phyloP scores from a whole-genome alignment of 2,113 vertebrate species.

The Cavia aperea region DNA sequence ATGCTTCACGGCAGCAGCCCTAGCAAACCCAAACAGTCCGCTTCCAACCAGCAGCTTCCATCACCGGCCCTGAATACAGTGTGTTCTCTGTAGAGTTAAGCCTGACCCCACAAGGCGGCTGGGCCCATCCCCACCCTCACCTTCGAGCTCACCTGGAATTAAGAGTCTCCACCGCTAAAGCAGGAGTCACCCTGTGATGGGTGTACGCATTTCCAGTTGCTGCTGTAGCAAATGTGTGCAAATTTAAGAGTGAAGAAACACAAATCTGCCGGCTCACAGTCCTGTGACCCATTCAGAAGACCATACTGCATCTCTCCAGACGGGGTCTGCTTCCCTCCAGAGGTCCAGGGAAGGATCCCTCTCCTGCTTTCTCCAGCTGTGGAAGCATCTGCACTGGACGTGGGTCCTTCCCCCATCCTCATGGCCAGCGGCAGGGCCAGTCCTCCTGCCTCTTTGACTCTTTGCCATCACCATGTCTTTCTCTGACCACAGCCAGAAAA shows the following conservation, averaged over 20 bases:
- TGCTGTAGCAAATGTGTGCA: background rate
- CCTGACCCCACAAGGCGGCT: background rate
- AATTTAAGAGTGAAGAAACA: background rate
- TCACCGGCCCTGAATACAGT: background rate
- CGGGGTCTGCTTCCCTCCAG: background rate
- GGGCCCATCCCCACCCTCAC: background rate
- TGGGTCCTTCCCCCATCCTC: background rate
- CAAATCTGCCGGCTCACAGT: background rate
- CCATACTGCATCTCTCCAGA: background rate
- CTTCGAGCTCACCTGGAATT: background rate
- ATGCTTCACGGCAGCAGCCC: background rate
- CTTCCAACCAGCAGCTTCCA: background rate
- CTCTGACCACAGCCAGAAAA: background rate
- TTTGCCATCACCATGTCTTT: background rate
- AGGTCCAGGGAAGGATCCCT: too few relatives aligned
- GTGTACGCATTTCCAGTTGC: background rate
- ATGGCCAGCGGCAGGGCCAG: too few relatives aligned
- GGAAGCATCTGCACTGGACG: background rate
- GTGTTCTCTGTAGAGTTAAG: background rate
- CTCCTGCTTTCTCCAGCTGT: background rate
- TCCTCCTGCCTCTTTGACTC: background rate
- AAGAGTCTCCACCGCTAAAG: background rate
- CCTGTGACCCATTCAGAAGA: background rate
- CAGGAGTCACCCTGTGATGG: background rate
- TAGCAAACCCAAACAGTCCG: background rate